Evolutionary conservation across 2,888 invertebrate genomes (phyloP).

Genomic region (Harpalus rufipes): DNA sequence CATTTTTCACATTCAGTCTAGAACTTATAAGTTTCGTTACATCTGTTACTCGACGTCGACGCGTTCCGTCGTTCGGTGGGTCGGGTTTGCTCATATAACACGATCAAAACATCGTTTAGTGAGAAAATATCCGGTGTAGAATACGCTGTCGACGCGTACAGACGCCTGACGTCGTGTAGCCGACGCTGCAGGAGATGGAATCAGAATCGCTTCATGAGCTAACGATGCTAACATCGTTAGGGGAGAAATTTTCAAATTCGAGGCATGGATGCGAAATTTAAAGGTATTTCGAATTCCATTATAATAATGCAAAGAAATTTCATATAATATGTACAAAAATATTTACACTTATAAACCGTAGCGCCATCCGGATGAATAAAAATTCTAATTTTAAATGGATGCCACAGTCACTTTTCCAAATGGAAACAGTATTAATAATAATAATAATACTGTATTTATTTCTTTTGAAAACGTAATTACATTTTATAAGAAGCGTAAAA

Average conservation of each 20-base stretch:
- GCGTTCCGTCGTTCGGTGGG: constrained; percentile 4
- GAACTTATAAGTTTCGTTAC: constrained; percentile 50
- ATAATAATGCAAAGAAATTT: background rate
- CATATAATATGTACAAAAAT: background rate
- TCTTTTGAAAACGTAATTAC: too few relatives aligned
- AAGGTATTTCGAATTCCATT: background rate
- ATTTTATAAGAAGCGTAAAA: too few relatives aligned
- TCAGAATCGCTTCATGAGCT: background rate
- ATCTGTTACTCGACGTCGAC: constrained; percentile 27
- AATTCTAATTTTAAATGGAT: too few relatives aligned
- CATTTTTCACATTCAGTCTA: constrained; percentile 51
- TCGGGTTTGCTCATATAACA: constrained; percentile 49
- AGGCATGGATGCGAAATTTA: background rate
- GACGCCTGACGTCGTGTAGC: background rate
- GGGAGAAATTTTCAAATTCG: background rate
- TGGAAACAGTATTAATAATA: too few relatives aligned
- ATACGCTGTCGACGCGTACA: constrained; percentile 27
- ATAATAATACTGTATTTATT: too few relatives aligned
- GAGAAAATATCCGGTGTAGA: constrained; percentile 55
- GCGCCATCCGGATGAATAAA: too few relatives aligned
- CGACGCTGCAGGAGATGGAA: background rate
- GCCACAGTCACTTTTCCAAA: too few relatives aligned
- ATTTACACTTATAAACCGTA: too few relatives aligned
- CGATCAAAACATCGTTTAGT: constrained; percentile 57
- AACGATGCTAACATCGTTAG: background rate